A percentile compares a stretch with the other conserved stretches of the same genome.
phyloP scores from a whole-genome alignment of 2,888 invertebrate genomes.

The Linnaemya vulpina region DNA sequence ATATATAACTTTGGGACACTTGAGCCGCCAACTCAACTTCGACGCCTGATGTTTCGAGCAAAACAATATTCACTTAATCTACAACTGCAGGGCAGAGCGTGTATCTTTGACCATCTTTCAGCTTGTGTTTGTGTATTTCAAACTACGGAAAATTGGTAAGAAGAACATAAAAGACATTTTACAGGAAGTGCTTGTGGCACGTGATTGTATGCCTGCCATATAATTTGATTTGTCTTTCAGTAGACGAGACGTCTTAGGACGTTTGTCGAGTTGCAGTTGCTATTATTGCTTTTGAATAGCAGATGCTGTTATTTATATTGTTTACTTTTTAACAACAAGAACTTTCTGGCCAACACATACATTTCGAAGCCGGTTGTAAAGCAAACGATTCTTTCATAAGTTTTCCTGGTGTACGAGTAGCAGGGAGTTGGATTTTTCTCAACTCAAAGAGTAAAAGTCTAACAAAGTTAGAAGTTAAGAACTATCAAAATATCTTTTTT shows the following conservation, averaged over 20 bases:
- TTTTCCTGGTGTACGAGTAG: conserved; percentile 8
- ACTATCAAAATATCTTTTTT: conserved; percentile 33
- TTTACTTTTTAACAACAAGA: conserved; percentile 56
- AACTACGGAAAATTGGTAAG: conserved; percentile 27
- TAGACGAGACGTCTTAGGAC: conserved; percentile 60
- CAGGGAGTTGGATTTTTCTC: conserved; percentile 11
- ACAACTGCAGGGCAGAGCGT: neutral
- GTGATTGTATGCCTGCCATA: conserved; percentile 72
- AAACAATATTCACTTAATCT: too few relatives aligned
- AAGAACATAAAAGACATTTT: conserved; percentile 69
- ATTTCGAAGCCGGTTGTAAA: conserved; percentile 19
- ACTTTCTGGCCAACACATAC: conserved; percentile 39
- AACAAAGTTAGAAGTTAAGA: conserved; percentile 16
- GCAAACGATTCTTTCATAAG: conserved; percentile 15
- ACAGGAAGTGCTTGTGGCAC: conserved; percentile 72
- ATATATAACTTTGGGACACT: too few relatives aligned
- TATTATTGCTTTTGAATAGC: conserved; percentile 54
- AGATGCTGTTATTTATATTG: conserved; percentile 70
- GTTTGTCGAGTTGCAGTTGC: conserved; percentile 36
- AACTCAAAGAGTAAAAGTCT: conserved; percentile 37
- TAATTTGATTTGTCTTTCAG: conserved; percentile 70
- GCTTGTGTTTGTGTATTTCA: neutral
- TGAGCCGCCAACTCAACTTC: too few relatives aligned
- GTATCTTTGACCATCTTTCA: neutral
- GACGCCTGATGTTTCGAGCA: too few relatives aligned